Evolutionary conservation across 1,140 invertebrate species (phyloP).

Genomic region (Ganaspis sp.): DNA sequence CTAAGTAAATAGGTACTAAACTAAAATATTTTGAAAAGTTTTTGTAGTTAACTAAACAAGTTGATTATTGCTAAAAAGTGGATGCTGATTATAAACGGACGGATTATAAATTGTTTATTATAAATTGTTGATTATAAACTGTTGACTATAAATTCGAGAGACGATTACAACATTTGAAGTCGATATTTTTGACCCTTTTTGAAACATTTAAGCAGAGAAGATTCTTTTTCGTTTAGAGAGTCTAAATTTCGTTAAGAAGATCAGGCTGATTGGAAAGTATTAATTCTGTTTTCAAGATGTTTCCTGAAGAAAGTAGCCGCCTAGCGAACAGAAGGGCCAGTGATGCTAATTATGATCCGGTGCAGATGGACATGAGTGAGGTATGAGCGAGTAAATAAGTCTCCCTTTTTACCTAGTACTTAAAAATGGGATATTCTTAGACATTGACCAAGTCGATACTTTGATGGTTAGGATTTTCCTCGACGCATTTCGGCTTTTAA

Average conservation of each 20-base stretch:
- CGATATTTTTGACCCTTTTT: not conserved
- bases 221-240: not conserved
- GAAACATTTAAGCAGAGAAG: not conserved
- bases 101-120: too few species aligned
- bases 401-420: not conserved
- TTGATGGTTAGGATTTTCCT: conserved; percentile 40
- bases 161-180: too few species aligned
- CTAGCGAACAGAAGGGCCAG: conserved; percentile 56
- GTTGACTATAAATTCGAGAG: not conserved
- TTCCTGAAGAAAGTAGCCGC: conserved; percentile 49
- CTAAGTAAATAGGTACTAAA: too few species aligned
- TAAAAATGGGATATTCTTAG: conserved; percentile 34
- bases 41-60: too few species aligned
- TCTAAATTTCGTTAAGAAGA: conserved; percentile 7
- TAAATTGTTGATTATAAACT: not conserved
- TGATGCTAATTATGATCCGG: conserved; percentile 78
- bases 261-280: conserved; percentile 29
- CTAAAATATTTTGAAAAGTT: too few species aligned
- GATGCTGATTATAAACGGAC: too few species aligned
- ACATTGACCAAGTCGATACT: conserved; percentile 54
- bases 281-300: conserved; percentile 62
- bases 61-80: too few species aligned
- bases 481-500: conserved; percentile 19
- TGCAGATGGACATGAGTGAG: conserved; percentile 80
- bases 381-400: conserved; percentile 65